Conservation (phyloP, 2,797 vertebrate genomes). For the Pyrocephalus nanus region DNA sequence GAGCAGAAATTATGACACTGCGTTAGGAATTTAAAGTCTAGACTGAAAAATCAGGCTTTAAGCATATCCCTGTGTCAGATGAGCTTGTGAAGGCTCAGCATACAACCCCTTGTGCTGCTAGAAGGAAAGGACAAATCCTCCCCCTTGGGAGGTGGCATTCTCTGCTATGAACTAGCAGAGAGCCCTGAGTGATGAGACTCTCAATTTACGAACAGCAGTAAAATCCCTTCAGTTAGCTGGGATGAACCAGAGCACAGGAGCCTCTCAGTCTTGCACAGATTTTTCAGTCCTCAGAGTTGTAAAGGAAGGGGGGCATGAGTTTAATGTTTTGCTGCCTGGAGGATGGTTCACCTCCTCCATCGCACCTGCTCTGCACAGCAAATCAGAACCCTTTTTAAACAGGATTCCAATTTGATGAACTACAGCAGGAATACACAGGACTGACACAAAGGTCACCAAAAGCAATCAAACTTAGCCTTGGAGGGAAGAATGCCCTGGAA, state of each 20-base stretch:
- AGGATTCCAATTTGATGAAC: not conserved
- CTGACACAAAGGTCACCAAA: slow-evolving; percentile 12
- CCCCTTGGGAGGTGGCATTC: not conserved
- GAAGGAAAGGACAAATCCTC: not conserved
- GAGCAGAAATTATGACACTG: not conserved
- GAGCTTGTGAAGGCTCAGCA: not conserved
- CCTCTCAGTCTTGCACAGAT: not conserved
- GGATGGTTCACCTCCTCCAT: not conserved
- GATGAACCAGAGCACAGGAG: not conserved
- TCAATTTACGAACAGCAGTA: not conserved
- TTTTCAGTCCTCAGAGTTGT: not conserved
- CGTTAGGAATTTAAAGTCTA: not conserved
- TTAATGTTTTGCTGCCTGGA: not conserved
- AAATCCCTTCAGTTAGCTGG: not conserved
- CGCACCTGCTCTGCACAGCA: not conserved
- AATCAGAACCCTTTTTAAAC: not conserved
- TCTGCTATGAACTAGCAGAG: not conserved
- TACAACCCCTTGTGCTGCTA: not conserved
- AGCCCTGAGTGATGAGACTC: not conserved
- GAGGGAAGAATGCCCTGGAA: not conserved
- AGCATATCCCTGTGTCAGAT: not conserved
- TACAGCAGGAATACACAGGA: not conserved
- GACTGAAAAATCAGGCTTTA: not conserved
- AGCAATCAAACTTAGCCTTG: not conserved
- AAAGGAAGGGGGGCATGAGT: not conserved